Base-by-base conservation (phyloP, 2,888 invertebrate species). In the Thumatha senex region DNA sequence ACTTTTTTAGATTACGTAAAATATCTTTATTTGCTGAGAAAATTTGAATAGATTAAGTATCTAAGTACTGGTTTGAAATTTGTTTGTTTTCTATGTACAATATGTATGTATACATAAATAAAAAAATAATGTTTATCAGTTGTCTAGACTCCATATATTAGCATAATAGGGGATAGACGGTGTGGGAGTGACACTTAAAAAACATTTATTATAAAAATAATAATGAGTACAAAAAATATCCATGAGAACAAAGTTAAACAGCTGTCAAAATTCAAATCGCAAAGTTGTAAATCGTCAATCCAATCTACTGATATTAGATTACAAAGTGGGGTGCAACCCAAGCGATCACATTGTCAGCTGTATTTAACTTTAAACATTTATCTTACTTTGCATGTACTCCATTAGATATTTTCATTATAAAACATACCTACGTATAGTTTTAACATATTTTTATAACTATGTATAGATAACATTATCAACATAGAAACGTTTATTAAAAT, bases 281-380 rank as follows among this genome's bases (percentile, higher is more conserved):
- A 31, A 46, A 29, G 29, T 38, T 52, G 44, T 49, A 49, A 54
- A 44, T 46, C 24, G 13, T 15, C 12, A 40, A 51, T 61, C 56
- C 35, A 49, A 68, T 63, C 51, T 61, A 54, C 49, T 59, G 65
- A 54, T 51, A 62, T 73, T 57, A 48, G 51, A 54, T 67, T 71
- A 63, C 63, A 49, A 56, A 24, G 10, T 46, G 42, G 68, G 72
- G 63, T 63, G 66, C 63, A 63, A 64, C 61, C 55, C 52, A 62
- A 66, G 58, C 58, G 49, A 64, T 58, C 61, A 53, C 18, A 24
- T 24, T 24, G 18, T 24, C 18, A 24, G 18, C 18, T 24, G 18
- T 5, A 5, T 24, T 24, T 58, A 55, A 67, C 63, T 62, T 63
- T 51, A 46, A 46, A 58, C 58, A 53, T 41, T 54, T 44, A 46